Percentiles rank a stretch among this genome's conserved stretches.
Conservation (phyloP, 92 coral and sea anemone species). For the Phenganax marumi region DNA sequence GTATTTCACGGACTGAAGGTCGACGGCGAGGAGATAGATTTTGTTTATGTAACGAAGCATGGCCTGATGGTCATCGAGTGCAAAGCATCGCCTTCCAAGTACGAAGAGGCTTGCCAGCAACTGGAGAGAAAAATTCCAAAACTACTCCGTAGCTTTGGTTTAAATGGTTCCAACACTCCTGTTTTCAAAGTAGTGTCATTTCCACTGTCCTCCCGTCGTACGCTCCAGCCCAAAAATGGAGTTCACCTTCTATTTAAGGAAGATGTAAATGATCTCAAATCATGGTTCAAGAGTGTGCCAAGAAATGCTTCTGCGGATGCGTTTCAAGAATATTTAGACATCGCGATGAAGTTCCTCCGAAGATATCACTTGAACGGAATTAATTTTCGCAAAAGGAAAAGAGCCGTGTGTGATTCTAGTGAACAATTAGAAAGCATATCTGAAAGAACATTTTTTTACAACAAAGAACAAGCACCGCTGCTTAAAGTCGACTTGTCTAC, state of each 20-base stretch:
- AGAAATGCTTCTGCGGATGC: background rate
- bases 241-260: conserved; percentile 23
- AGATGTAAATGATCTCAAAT: background rate
- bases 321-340: background rate
- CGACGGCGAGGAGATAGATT: conserved; percentile 27
- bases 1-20: conserved; percentile 6
- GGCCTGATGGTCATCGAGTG: conserved; percentile 17
- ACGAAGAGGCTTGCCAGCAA: background rate
- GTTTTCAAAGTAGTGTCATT: conserved; percentile 16
- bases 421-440: background rate
- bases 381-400: background rate
- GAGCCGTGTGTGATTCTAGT: background rate
- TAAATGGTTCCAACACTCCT: background rate
- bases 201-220: background rate
- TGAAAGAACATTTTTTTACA: background rate
- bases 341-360: background rate
- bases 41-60: background rate
- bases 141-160: background rate
- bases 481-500: background rate
- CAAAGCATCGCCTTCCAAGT: background rate
- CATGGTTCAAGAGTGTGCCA: background rate
- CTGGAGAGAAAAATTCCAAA: background rate
- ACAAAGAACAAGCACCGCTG: conserved; percentile 12
- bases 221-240: background rate
- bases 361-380: background rate